These are phyloP conservation scores for Corella eumyota DNA, from an alignment of 23 tunicate genomes.

Conservation along the genomic window DNA sequence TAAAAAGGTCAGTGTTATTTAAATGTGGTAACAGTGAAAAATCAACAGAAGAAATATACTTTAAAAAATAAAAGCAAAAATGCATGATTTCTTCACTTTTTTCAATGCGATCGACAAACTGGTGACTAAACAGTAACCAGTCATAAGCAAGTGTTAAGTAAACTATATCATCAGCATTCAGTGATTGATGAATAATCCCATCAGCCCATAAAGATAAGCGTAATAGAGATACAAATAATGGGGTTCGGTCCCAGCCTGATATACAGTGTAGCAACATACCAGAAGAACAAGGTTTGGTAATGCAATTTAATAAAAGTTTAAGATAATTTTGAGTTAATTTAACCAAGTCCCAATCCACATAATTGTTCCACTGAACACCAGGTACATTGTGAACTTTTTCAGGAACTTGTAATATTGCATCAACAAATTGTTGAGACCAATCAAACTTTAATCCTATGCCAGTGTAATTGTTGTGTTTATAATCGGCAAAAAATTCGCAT, in stretches of 20 bases:
- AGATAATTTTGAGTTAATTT: conserved; percentile 31
- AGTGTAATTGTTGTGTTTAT: conserved; percentile 8
- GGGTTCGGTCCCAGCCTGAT: conserved; percentile 53
- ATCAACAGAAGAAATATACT: conserved; percentile 7
- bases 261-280: conserved; percentile 43
- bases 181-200: conserved; percentile 24
- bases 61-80: conserved; percentile 37
- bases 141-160: conserved; percentile 40
- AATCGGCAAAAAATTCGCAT: conserved; percentile 37
- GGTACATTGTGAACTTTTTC: conserved; percentile 3
- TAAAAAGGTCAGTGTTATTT: neutral
- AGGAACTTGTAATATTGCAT: conserved; percentile 26
- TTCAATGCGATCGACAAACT: conserved; percentile 17
- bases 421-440: conserved; percentile 24
- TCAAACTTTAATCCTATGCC: conserved; percentile 31
- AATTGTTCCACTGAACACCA: conserved; percentile 20
- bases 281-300: neutral
- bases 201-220: conserved; percentile 51
- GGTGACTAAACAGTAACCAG: conserved; percentile 40
- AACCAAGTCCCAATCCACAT: conserved; percentile 31
- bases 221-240: conserved; percentile 32
- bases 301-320: conserved; percentile 7
- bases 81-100: conserved; percentile 33
- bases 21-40: conserved; percentile 7
- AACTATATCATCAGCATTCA: conserved; percentile 23